A percentile compares a stretch with the other conserved stretches of the same genome.
phyloP scores from a whole-genome alignment of 2,797 vertebrate genomes.

The Poeciliopsis infans region DNA sequence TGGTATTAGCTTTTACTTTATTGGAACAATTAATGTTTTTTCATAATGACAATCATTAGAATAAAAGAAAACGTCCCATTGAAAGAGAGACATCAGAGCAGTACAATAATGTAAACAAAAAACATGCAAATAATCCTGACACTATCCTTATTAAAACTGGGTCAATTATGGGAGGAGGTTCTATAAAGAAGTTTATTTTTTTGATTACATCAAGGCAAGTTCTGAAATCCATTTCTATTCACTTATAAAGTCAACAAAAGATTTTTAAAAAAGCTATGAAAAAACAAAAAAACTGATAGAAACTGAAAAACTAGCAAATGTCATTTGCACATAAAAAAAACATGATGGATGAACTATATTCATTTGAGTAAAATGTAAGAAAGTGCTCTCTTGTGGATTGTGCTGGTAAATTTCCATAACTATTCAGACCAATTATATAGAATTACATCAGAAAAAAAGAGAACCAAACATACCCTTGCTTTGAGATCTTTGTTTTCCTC shows the following conservation, averaged over 20 bases:
- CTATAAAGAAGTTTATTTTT: background rate
- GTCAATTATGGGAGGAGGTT: background rate
- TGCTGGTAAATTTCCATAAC: background rate
- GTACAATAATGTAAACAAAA: background rate
- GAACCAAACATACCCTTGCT: slow-evolving; percentile 65
- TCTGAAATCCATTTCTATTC: background rate
- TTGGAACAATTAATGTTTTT: background rate
- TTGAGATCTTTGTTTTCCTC: slow-evolving; percentile 95
- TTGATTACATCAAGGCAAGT: background rate
- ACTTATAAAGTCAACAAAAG: background rate
- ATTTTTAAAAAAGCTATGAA: background rate
- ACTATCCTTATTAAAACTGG: background rate
- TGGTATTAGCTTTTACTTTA: background rate
- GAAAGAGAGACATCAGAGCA: background rate
- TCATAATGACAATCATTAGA: background rate
- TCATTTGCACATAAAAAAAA: background rate
- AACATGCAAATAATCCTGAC: background rate
- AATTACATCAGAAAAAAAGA: background rate
- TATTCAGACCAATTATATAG: background rate
- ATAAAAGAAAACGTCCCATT: background rate
- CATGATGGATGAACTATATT: background rate
- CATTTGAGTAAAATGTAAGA: background rate
- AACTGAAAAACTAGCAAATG: background rate
- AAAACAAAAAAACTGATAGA: background rate
- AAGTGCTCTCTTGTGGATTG: background rate